phyloP scores from a whole-genome alignment of 2,797 vertebrate genomes.

The Sphenodon punctatus region DNA sequence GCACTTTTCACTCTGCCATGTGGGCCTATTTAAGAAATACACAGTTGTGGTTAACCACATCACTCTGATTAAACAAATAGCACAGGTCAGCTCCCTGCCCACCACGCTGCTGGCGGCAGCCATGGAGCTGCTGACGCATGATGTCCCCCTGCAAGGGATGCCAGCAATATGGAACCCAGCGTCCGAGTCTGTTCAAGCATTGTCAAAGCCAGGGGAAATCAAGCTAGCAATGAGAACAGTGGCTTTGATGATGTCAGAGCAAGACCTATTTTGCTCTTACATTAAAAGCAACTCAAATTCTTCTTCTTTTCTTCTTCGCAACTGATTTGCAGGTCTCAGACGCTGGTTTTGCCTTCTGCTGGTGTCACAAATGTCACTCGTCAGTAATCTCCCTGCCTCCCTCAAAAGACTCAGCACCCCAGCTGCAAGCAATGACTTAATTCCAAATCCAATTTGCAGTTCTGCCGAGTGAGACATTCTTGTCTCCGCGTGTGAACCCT shows the following conservation, averaged over 20 bases:
- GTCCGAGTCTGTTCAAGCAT: background rate
- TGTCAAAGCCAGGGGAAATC: no score
- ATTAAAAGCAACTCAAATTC: background rate
- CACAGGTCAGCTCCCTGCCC: background rate
- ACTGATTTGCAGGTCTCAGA: background rate
- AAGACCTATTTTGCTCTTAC: background rate
- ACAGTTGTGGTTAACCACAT: accelerated
- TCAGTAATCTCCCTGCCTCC: background rate
- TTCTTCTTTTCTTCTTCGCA: no score
- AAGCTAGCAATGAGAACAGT: background rate
- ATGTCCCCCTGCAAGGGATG: background rate
- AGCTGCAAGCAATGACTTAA: background rate
- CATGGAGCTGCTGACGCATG: background rate
- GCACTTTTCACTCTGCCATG: background rate
- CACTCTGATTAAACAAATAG: constrained; percentile 3
- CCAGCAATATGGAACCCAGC: background rate
- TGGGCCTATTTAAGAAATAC: accelerated
- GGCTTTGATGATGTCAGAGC: constrained; percentile 1
- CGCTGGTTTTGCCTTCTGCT: background rate
- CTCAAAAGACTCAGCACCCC: background rate
- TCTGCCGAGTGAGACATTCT: background rate
- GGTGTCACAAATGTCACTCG: background rate
- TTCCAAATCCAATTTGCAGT: background rate
- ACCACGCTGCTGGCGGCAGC: background rate
- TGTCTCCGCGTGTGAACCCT: background rate